A percentile compares a stretch with the other conserved stretches of the same genome.
Conservation (phyloP, 2,797 vertebrate species). For the Otolemur crassicaudatus region DNA sequence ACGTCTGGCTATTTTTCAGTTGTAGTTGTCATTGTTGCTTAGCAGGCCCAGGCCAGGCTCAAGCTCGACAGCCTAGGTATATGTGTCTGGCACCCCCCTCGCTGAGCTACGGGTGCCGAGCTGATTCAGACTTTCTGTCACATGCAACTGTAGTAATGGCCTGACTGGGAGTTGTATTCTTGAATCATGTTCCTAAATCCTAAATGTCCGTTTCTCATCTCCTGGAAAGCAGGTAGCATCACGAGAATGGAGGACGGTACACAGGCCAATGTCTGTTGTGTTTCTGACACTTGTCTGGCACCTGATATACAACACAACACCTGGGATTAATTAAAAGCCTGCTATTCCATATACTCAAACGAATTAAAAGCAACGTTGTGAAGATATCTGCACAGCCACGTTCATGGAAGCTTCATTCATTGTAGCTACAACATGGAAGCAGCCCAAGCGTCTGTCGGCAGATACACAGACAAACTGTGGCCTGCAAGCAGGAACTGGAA, state of each 20-base stretch:
- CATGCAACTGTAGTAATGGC: neutral
- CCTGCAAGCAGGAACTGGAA: neutral
- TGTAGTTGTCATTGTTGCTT: too few species aligned
- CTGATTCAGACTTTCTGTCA: neutral
- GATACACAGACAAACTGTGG: neutral
- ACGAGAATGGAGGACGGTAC: neutral
- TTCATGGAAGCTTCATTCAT: neutral
- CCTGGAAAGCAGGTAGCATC: neutral
- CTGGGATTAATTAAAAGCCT: neutral
- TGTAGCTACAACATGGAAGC: neutral
- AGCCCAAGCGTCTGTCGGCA: neutral
- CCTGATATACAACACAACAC: neutral
- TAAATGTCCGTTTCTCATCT: neutral
- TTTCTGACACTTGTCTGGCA: rapidly evolving
- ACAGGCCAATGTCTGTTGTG: neutral
- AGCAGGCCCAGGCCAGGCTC: too few species aligned
- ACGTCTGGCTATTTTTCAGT: too few species aligned
- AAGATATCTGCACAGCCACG: neutral
- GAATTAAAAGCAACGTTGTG: neutral
- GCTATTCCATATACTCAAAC: neutral
- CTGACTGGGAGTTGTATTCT: neutral
- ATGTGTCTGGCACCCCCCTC: too few species aligned
- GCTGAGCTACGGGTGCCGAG: too few species aligned
- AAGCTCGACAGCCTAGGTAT: too few species aligned
- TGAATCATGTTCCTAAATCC: neutral